Evolutionary conservation across 2,888 invertebrate species (phyloP).

Genomic region (Alsophila aescularia): DNA sequence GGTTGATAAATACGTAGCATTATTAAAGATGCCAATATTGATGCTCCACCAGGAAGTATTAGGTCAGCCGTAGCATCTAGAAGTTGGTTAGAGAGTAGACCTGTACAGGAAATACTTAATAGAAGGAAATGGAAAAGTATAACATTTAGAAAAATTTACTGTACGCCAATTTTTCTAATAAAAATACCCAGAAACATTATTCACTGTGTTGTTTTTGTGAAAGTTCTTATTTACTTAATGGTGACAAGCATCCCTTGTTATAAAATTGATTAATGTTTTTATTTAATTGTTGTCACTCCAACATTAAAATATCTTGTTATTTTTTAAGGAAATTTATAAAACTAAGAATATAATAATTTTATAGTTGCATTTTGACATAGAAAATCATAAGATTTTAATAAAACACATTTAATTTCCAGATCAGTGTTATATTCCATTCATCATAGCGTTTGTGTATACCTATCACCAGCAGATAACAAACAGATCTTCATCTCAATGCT

Average conservation of each 20-base stretch:
- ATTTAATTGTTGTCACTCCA: too few species aligned
- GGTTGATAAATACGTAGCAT: constrained; percentile 8
- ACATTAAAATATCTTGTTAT: too few species aligned
- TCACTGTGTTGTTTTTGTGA: too few species aligned
- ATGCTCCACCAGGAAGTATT: constrained; percentile 8
- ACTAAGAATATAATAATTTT: neutral
- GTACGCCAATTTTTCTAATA: neutral
- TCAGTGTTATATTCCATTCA: neutral
- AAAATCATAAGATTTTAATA: too few species aligned
- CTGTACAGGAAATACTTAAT: constrained; percentile 7
- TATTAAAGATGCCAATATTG: constrained; percentile 1
- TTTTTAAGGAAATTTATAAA: neutral
- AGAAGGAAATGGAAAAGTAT: neutral
- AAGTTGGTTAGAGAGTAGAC: constrained; percentile 14
- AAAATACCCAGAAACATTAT: neutral
- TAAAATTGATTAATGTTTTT: neutral
- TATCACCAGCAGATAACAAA: neutral
- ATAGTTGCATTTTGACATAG: too few species aligned
- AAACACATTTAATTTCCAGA: neutral
- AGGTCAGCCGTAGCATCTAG: neutral
- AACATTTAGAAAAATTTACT: neutral
- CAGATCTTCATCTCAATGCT: neutral
- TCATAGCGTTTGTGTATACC: neutral
- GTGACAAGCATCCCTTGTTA: too few species aligned
- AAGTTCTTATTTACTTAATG: neutral